Base-by-base conservation (phyloP, 2,797 vertebrate species). In the Cuniculus paca region DNA sequence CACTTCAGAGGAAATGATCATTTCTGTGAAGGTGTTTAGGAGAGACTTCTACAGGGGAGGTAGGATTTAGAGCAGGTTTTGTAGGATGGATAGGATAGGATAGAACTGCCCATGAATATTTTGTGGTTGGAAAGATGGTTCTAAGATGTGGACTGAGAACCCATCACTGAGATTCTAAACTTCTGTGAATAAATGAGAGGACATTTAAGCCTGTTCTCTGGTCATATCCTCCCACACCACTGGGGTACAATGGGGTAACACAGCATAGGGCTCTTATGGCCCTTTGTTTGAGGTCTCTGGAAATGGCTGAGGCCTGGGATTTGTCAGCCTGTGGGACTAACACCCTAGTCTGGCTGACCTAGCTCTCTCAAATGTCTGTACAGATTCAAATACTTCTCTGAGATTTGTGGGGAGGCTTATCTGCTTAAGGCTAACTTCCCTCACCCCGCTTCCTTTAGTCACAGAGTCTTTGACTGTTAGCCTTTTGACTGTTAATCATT, bases 61-160 rank as follows among this genome's bases (percentile, higher is more conserved):
- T 48, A 74, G 85, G 17, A 34, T 92, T 88, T 65, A 48, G 50
- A 42, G 58, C 48, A 61, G 82, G 54, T 90, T 82, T 79, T 86
- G 6, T 56, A 74, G 81, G 45, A 7, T 58, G 54, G 60, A 13
- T 56, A 26, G 56, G 28, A 78, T 94, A 78, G 28, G 78, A 50
- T 22, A 20, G 54, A 50, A 28, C 2, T 42, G 12, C 16, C 52
- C 45, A 0, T 2, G 75, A 65, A 26, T 60, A 58, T 77, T 84
- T 36, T 94, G 22, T 84, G 42, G 34, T 31, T 79, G 65, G 39
- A 78, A 84, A 88, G 77, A 77, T 36, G 28, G 34, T 77, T 90
- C 52, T 17, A 36, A 60, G 26, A 45, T 42, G 42, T 19, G 24
- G 52, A 36, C 0, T 42, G 39, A 96, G 70, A 90, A 50, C 50